A percentile compares a stretch with the other conserved stretches of the same genome.
These are phyloP conservation scores for Miltochrista miniata DNA, from an alignment of 2,888 invertebrate genomes.

Conservation along the genomic window DNA sequence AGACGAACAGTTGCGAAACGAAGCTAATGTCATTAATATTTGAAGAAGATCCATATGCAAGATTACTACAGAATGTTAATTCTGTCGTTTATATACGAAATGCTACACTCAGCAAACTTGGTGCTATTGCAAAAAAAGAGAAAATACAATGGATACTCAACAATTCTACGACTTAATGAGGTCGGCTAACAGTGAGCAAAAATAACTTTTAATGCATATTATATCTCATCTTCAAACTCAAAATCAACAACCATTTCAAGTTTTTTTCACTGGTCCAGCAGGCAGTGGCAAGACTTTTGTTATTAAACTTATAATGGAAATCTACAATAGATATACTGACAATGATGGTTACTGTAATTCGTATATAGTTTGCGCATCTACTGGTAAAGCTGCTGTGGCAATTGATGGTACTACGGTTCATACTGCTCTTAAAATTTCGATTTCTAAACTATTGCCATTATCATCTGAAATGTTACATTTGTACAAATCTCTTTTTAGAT, in stretches of 20 bases:
- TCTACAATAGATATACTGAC: conserved; percentile 44
- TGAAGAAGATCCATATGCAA: neutral
- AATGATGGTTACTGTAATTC: conserved; percentile 45
- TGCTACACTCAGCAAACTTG: neutral
- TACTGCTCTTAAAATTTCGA: conserved; percentile 10
- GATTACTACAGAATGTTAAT: neutral
- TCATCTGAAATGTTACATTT: conserved; percentile 13
- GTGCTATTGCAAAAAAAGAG: neutral
- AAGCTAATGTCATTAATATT: neutral
- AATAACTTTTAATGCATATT: neutral
- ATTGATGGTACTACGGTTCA: conserved; percentile 46
- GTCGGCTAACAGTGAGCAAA: neutral
- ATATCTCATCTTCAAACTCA: neutral
- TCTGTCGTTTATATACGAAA: neutral
- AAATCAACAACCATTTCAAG: neutral
- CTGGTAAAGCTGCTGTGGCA: conserved; percentile 49
- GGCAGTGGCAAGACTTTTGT: neutral
- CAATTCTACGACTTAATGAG: neutral
- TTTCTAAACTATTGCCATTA: neutral
- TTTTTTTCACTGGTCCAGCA: neutral
- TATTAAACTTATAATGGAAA: conserved; percentile 42
- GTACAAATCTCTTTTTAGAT: conserved; percentile 28
- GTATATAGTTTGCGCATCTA: conserved; percentile 48
- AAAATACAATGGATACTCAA: neutral
- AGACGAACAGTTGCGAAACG: neutral